Evolutionary conservation across 2,797 vertebrate species (phyloP).

Genomic region (Picus viridis): DNA sequence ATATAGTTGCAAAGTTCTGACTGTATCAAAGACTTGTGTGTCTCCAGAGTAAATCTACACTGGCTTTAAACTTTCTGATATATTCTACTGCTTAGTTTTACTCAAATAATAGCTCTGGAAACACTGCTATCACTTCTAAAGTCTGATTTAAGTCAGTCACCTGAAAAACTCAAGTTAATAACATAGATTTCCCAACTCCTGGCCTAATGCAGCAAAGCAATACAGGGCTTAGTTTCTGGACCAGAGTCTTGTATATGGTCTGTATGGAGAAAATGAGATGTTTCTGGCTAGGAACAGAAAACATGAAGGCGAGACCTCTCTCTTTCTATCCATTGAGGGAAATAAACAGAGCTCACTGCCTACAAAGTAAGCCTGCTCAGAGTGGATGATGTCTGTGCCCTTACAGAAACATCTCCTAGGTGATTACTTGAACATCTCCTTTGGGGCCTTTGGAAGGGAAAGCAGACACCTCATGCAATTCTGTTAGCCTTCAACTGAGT

Average conservation of each 20-base stretch:
- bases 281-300: background rate
- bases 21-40: background rate
- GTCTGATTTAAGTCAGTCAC: background rate
- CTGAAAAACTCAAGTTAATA: conserved; percentile 16
- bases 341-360: background rate
- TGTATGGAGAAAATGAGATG: background rate
- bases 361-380: background rate
- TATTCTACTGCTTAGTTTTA: background rate
- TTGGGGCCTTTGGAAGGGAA: background rate
- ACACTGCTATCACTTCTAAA: background rate
- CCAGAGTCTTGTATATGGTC: background rate
- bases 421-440: background rate
- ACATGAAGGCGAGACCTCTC: background rate
- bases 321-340: fast-evolving
- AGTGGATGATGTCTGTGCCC: background rate
- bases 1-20: background rate
- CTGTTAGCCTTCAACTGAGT: background rate
- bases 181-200: background rate
- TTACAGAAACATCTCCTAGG: background rate
- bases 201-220: background rate
- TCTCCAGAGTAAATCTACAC: background rate
- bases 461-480: background rate
- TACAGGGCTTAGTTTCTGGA: background rate
- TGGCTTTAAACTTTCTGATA: background rate
- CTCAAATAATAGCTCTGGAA: background rate